Percentiles rank a stretch among this genome's conserved stretches.
Evolutionary conservation across 2,113 vertebrate species (phyloP).

Genomic region (Brachyistius frenatus): DNA sequence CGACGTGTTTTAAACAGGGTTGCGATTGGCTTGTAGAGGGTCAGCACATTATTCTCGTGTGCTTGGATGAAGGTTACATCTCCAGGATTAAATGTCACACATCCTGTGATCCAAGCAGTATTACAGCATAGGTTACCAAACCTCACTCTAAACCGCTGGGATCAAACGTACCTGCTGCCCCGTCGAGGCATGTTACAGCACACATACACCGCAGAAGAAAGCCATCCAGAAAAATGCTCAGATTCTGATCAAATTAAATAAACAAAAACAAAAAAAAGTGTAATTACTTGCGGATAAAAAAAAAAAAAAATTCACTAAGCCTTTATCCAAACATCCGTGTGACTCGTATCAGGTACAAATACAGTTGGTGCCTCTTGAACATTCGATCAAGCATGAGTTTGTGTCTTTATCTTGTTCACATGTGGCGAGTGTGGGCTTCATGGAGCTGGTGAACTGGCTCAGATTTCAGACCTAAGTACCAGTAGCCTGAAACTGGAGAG

Average conservation of each 20-base stretch:
- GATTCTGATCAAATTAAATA: background rate
- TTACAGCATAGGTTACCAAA: constrained; percentile 48
- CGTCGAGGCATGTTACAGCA: constrained; percentile 1
- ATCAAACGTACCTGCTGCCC: background rate
- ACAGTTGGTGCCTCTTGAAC: background rate
- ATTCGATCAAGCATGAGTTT: background rate
- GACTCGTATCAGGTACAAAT: background rate
- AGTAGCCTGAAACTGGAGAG: constrained; percentile 58
- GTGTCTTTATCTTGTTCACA: constrained; percentile 33
- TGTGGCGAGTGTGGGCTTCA: constrained; percentile 46
- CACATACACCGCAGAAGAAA: background rate
- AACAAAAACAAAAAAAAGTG: background rate
- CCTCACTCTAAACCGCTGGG: constrained; percentile 14
- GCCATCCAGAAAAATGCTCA: background rate
- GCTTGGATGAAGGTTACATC: constrained; percentile 35
- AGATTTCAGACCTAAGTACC: constrained; percentile 69
- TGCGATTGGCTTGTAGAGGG: constrained; percentile 9
- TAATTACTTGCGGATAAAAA: background rate
- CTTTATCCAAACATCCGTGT: constrained; percentile 1
- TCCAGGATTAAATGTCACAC: constrained; percentile 61
- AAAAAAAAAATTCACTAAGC: background rate
- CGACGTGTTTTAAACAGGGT: background rate
- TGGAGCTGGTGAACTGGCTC: constrained; percentile 55
- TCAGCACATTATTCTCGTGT: constrained; percentile 15
- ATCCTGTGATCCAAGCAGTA: constrained; percentile 22